phyloP scores from a whole-genome alignment of 2,113 vertebrate species.

The Hemiscyllium ocellatum region DNA sequence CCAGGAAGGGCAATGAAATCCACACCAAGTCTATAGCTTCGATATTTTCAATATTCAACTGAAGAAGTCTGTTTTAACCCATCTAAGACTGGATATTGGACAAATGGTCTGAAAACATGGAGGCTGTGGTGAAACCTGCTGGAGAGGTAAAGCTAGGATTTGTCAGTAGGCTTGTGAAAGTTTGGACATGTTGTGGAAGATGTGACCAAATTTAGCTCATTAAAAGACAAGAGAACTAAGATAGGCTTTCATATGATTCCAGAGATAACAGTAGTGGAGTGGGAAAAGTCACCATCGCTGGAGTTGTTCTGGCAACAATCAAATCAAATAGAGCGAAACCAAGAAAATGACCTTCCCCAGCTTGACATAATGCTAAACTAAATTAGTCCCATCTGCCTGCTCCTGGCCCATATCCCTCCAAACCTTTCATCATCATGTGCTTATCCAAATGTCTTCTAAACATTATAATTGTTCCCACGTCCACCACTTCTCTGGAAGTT shows the following conservation, averaged over 20 bases:
- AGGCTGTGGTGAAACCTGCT: background rate
- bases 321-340: background rate
- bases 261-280: background rate
- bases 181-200: background rate
- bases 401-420: too few species aligned
- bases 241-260: background rate
- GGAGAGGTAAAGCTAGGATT: background rate
- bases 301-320: background rate
- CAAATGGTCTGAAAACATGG: background rate
- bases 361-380: background rate
- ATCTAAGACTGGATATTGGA: background rate
- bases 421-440: too few species aligned
- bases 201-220: background rate
- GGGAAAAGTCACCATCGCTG: background rate
- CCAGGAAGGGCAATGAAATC: background rate
- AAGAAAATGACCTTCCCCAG: background rate
- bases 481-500: too few species aligned
- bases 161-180: background rate
- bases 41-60: background rate
- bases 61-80: background rate
- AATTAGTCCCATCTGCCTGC: too few species aligned
- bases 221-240: background rate
- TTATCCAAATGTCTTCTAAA: too few species aligned
- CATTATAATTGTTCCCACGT: too few species aligned
- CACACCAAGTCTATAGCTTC: background rate